Evolutionary conservation across 2,797 vertebrate genomes (phyloP), one percentile per base, ranked within the genome.

Genomic region (Smutsia gigantea): DNA sequence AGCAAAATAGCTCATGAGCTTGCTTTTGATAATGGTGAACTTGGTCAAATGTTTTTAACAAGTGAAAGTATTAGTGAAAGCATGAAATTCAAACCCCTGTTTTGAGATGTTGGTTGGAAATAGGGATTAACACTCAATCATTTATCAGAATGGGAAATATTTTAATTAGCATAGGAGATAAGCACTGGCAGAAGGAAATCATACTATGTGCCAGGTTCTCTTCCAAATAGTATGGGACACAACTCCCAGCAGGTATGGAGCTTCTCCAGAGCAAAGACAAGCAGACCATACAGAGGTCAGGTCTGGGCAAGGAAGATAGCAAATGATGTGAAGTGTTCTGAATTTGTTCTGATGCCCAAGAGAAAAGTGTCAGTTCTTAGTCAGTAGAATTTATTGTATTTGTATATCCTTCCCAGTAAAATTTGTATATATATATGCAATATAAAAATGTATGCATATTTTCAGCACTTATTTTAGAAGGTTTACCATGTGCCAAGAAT

Each of bases 31-130:
- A 86, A 64, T 57, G 18, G n/a, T 75, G 68, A 64, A 75, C 69
- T 90, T 87, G 39, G 72, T 90, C 39, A 93, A 81, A 61, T 5
- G 14, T 81, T 90, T 77, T 87, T 51, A 82, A 29, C n/a, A 90
- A 94, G 53, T 90, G 39, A 81, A 59, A 27, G 55, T 61, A 57
- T 53, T 72, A 74, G 15, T 19, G n/a, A 49, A 69, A 39, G 39
- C 31, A 31, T n/a, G 53, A 12, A 87, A 63, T 18, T 63, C 27
- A 75, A 57, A 59, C 10, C 27, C 1, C 21, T 15, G 0, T 79
- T 94, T 75, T 85, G 57, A 85, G 87, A 75, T 31, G 0, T 78
- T 90, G 86, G n/a, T 51, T 34, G 25, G 1, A 72, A 81, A 11
- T 51, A 79, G 64, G 42, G 59, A 69, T 83, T 57, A 74, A 51